A percentile compares a stretch with the other conserved stretches of the same genome.
phyloP scores from a whole-genome alignment of 2,797 vertebrate genomes.

The Gobio occitaniae region DNA sequence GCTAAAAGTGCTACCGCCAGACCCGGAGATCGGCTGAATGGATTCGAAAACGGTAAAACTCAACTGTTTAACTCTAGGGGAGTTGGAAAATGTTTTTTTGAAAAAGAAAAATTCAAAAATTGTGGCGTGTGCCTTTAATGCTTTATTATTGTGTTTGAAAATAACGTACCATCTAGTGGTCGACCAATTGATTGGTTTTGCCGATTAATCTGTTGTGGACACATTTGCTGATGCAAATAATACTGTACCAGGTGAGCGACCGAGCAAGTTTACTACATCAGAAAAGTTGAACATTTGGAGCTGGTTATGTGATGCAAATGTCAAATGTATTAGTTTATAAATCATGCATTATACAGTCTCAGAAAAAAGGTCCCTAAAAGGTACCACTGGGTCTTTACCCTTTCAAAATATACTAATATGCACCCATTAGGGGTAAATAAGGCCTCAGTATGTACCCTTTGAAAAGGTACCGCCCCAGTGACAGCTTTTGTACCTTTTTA shows the following conservation, averaged over 20 bases:
- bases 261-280: background rate
- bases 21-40: no score
- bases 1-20: no score
- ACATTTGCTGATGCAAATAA: background rate
- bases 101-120: no score
- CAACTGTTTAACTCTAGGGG: no score
- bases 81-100: no score
- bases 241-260: background rate
- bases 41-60: no score
- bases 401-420: background rate
- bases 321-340: background rate
- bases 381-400: background rate
- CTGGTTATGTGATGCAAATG: background rate
- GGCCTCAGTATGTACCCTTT: background rate
- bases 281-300: background rate
- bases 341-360: background rate
- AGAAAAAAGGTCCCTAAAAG: background rate
- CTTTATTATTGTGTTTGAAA: background rate
- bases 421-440: background rate
- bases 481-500: background rate
- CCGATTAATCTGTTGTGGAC: no score
- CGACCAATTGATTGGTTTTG: no score
- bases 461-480: background rate
- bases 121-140: background rate
- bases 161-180: background rate